Percentiles rank a stretch among this genome's conserved stretches.
These are phyloP conservation scores for Channallabes apus DNA, from an alignment of 2,797 vertebrate genomes.

Conservation along the genomic window DNA sequence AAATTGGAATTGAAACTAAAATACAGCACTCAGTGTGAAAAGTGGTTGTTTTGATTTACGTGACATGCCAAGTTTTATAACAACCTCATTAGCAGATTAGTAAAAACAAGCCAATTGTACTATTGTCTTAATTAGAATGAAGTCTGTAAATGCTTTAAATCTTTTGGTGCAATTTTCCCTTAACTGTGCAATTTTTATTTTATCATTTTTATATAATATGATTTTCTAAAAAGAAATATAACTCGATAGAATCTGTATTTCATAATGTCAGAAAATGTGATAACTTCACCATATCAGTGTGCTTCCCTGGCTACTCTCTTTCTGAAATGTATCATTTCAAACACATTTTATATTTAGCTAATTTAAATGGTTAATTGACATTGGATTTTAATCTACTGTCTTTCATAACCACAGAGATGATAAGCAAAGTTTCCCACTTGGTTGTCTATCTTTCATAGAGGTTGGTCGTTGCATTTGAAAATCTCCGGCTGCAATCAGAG, in stretches of 20 bases:
- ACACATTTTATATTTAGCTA: neutral
- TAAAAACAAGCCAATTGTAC: neutral
- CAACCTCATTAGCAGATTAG: neutral
- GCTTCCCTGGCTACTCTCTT: neutral
- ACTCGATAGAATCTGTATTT: neutral
- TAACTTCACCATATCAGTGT: neutral
- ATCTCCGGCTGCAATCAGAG: constrained; percentile 81
- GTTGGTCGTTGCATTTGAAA: constrained; percentile 83
- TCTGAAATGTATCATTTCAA: neutral
- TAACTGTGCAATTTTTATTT: neutral
- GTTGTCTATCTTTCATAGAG: constrained; percentile 71
- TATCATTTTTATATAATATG: neutral
- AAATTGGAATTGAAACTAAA: neutral
- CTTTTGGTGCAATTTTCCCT: neutral
- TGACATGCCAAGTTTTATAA: neutral
- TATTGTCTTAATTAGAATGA: neutral
- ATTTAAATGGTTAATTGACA: neutral
- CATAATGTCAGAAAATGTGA: neutral
- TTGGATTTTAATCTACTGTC: constrained; percentile 4
- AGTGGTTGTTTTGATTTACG: neutral
- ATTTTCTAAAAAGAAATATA: neutral
- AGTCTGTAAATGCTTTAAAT: neutral
- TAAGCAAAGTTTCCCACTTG: constrained; percentile 10
- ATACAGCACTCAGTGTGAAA: neutral
- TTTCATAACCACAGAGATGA: neutral